A percentile compares a stretch with the other conserved stretches of the same genome.
phyloP scores from a whole-genome alignment of 2,888 invertebrate genomes.

The Ochropleura plecta region DNA sequence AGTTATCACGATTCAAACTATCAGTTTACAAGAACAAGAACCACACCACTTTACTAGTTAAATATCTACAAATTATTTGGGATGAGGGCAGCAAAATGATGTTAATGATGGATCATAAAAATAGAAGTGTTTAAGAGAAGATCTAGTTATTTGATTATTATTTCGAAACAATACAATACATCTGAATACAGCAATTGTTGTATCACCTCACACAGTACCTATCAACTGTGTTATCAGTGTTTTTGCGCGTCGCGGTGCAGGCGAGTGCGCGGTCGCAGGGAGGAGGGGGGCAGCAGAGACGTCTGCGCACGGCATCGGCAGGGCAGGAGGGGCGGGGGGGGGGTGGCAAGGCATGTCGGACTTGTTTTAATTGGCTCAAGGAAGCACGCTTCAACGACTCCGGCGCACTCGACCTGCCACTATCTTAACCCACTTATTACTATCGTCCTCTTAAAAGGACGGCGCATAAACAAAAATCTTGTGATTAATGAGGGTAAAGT shows the following conservation, averaged over 20 bases:
- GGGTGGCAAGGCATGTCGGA: slow-evolving; percentile 65
- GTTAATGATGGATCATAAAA: not conserved
- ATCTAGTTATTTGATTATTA: not conserved
- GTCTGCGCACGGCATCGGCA: slow-evolving; percentile 15
- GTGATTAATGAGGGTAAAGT: too few relatives aligned
- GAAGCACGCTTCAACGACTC: slow-evolving; percentile 85
- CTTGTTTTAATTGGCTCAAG: slow-evolving; percentile 84
- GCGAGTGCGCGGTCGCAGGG: slow-evolving; percentile 46
- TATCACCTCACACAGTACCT: slow-evolving; percentile 46
- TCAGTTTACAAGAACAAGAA: too few relatives aligned
- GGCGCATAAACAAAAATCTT: too few relatives aligned
- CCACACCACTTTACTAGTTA: too few relatives aligned
- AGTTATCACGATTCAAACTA: not conserved
- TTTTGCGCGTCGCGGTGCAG: slow-evolving; percentile 72
- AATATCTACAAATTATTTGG: too few relatives aligned
- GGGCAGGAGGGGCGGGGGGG: slow-evolving; percentile 47
- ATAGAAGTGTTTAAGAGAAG: not conserved
- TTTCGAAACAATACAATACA: not conserved
- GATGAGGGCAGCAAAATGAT: too few relatives aligned
- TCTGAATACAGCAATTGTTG: slow-evolving; percentile 25
- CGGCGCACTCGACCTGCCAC: slow-evolving; percentile 67
- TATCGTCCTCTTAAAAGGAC: too few relatives aligned
- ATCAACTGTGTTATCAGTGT: slow-evolving; percentile 70
- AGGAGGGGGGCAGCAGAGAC: slow-evolving; percentile 20
- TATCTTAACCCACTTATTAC: too few relatives aligned